Percentiles rank a stretch among this genome's conserved stretches.
Evolutionary conservation across 2,113 vertebrate genomes (phyloP).

Genomic region (Rhineura floridana): DNA sequence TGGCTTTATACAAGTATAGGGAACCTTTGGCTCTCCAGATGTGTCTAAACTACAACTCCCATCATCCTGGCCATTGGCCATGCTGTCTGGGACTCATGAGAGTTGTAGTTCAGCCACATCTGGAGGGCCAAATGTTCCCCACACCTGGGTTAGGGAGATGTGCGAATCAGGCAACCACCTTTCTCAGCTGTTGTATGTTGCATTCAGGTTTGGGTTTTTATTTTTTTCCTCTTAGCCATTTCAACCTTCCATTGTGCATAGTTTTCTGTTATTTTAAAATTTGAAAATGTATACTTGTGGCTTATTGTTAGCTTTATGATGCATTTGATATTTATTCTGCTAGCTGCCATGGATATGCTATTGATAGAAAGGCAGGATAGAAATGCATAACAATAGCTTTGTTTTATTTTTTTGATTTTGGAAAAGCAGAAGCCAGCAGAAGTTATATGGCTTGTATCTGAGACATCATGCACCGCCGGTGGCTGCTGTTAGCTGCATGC

Average conservation of each 20-base stretch:
- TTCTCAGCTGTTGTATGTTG: not conserved
- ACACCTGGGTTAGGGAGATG: too few relatives aligned
- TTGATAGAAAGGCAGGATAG: not conserved
- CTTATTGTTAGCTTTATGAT: too few relatives aligned
- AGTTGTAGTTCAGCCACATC: too few relatives aligned
- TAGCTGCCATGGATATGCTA: not conserved
- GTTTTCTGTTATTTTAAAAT: not conserved
- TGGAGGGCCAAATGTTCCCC: too few relatives aligned
- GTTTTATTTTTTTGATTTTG: constrained; percentile 51
- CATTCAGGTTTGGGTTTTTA: not conserved
- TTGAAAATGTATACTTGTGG: too few relatives aligned
- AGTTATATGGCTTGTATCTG: constrained; percentile 70
- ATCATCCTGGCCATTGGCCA: too few relatives aligned
- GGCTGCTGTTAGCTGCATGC: constrained; percentile 93
- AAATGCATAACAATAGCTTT: not conserved
- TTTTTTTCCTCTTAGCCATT: not conserved
- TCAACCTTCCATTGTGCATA: not conserved
- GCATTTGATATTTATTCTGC: not conserved
- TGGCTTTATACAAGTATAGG: too few relatives aligned
- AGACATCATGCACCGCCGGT: constrained; percentile 93
- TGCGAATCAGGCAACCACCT: not conserved
- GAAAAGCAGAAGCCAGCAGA: constrained; percentile 60
- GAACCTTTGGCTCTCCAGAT: too few relatives aligned
- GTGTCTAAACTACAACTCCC: too few relatives aligned
- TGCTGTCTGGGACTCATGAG: too few relatives aligned